Base-by-base conservation (phyloP, 2,797 vertebrate species). In the Geotrypetes seraphini region DNA sequence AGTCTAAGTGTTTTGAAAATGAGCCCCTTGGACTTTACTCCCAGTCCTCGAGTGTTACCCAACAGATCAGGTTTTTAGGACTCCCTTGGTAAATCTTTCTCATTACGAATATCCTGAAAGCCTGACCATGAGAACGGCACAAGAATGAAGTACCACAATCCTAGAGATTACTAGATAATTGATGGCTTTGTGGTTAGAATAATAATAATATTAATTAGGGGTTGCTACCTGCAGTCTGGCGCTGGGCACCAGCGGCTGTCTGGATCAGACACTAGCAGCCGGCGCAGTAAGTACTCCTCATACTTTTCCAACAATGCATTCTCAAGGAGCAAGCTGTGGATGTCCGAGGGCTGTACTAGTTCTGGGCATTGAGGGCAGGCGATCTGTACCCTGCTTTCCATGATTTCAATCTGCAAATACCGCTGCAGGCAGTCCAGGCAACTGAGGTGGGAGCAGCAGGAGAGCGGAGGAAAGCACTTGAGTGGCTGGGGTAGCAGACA, bases 161-260 rank as follows among this genome's bases (percentile, higher is more conserved):
- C n/a, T n/a, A n/a, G n/a, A n/a, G n/a, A n/a, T n/a, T n/a, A n/a
- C n/a, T n/a, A n/a, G 10, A 7, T 28, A 12, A 12, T 10, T 18
- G 28, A 5, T 12, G 3, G 7, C 28, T 18, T 17, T 27, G 16
- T 28, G 7, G 2, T 12, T 11, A 16, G 18, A 7, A 18, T n/a
- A 28, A 10, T 7, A 30, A 12, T n/a, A n/a, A n/a, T n/a, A 0
- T 3, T 8, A 2, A 10, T 0, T 0, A 0, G 1, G 1, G 0
- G 4, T 7, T 27, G 69, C 60, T 56, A 90, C 89, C 88, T 87
- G 85, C 89, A 92, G 68, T 88, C 81, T 0, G 89, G 88, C 0
- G 89, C 85, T 0, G 88, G 89, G 36, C 89, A 91, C 88, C 89
- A 91, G 41, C 87, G 85, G 0, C 88, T 87, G 43, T 87, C 69